Percentiles rank a stretch among this genome's conserved stretches.
phyloP scores from a whole-genome alignment of 2,113 vertebrate genomes.

The Crotalus helleri region DNA sequence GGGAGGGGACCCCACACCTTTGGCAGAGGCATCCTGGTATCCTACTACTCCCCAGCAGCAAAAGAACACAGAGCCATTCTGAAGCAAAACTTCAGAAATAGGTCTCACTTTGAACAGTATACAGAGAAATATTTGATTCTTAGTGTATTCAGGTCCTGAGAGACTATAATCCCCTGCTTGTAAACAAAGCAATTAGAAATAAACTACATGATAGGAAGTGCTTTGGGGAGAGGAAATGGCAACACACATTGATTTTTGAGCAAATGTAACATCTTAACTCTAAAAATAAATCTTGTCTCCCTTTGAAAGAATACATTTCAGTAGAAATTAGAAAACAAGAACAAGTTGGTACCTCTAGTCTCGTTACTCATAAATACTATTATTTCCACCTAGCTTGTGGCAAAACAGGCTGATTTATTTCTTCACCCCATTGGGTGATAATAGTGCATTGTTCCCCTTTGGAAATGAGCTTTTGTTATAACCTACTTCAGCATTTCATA shows the following conservation, averaged over 20 bases:
- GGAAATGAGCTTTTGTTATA: not conserved
- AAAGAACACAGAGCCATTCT: not conserved
- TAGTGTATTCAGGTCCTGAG: not conserved
- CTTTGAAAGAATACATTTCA: not conserved
- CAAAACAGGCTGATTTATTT: not conserved
- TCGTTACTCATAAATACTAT: not conserved
- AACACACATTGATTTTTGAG: not conserved
- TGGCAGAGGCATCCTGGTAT: not conserved
- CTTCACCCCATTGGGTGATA: not conserved
- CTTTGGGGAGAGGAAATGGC: not conserved
- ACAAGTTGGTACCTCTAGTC: not conserved
- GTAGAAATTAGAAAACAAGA: not conserved
- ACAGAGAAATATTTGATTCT: not conserved
- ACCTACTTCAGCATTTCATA: conserved; percentile 4
- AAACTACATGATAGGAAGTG: not conserved
- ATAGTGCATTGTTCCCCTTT: not conserved
- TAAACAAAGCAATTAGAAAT: not conserved
- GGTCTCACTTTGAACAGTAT: not conserved
- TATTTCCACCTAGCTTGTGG: not conserved
- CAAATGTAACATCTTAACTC: not conserved
- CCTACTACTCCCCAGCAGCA: not conserved
- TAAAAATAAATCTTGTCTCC: not conserved
- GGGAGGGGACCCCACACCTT: not conserved
- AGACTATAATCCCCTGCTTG: not conserved
- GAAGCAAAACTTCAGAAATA: not conserved